Conservation (phyloP, 2,113 vertebrate genomes). For the Tauraco erythrolophus region DNA sequence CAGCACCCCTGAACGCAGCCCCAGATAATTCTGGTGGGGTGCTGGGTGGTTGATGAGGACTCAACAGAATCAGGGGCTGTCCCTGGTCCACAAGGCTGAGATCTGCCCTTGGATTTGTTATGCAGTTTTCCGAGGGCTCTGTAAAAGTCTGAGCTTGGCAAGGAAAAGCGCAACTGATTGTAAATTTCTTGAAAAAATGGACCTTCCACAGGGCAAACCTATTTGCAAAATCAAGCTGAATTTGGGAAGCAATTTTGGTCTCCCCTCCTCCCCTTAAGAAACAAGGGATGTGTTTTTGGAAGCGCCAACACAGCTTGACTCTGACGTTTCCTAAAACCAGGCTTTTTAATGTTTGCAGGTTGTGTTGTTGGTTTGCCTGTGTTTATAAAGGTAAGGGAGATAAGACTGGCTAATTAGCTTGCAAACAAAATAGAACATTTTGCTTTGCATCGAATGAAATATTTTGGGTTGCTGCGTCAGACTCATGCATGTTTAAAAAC, state of each 20-base stretch:
- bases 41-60: background rate
- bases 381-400: background rate
- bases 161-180: constrained; percentile 42
- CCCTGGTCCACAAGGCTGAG: background rate
- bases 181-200: constrained; percentile 31
- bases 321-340: background rate
- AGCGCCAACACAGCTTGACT: background rate
- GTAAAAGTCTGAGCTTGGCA: background rate
- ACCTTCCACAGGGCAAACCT: background rate
- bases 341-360: background rate
- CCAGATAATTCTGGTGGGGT: background rate
- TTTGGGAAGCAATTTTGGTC: background rate
- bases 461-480: constrained; percentile 31
- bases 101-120: background rate
- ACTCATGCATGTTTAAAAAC: constrained; percentile 1
- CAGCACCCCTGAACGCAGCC: background rate
- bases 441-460: constrained; percentile 21
- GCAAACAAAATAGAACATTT: constrained; percentile 23
- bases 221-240: constrained; percentile 37
- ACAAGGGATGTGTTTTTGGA: background rate
- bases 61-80: background rate
- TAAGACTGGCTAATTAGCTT: constrained; percentile 37
- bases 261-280: background rate
- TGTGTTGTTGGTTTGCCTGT: background rate
- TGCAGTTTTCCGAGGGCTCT: background rate